Base-by-base conservation (phyloP, 2,797 vertebrate genomes). In the Gouania willdenowi region DNA sequence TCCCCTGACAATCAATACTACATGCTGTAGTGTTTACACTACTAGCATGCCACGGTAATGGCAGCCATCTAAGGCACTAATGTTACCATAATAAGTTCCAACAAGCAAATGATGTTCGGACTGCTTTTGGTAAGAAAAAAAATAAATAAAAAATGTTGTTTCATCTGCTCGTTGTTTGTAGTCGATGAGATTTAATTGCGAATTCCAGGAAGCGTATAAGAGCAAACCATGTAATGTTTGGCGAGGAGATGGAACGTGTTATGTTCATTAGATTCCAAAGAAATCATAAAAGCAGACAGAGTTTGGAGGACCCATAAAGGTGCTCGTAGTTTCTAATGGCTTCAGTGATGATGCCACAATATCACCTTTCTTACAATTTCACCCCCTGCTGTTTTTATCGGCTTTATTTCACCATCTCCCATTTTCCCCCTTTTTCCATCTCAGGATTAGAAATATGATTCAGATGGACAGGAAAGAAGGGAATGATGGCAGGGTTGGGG, bases 401-500 rank as follows among this genome's bases (percentile, higher is more conserved):
- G 18, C 50, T 20, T 24, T 21, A 39, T 36, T 35, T 33, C 15
- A 23, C 11, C n/a, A 41, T 7, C 23, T 24, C 17, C 26, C 31
- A 8, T 21, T 15, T 10, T 27, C 35, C 31, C 18, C 5, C 48
- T 40, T 1, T 14, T 22, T 39, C 46, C 26, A 31, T 59, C 41
- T 51, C 35, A 58, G 60, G 75, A 72, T 74, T 68, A 80, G 60
- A 71, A 68, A 71, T 61, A 65, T 66, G 59, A 73, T 72, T 74
- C 75, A 71, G 59, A 57, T 63, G 57, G 49, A 61, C 32, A 51
- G 54, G 43, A 42, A 61, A 45, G 50, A 39, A 76, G 67, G 51
- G 61, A 79, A 66, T 77, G 83, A 76, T 70, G 61, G 66, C 35
- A n/a, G n/a, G n/a, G n/a, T n/a, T n/a, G n/a, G n/a, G n/a, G n/a